These are phyloP conservation scores for Furcula furcula DNA, from an alignment of 2,888 invertebrate genomes.

Conservation along the genomic window DNA sequence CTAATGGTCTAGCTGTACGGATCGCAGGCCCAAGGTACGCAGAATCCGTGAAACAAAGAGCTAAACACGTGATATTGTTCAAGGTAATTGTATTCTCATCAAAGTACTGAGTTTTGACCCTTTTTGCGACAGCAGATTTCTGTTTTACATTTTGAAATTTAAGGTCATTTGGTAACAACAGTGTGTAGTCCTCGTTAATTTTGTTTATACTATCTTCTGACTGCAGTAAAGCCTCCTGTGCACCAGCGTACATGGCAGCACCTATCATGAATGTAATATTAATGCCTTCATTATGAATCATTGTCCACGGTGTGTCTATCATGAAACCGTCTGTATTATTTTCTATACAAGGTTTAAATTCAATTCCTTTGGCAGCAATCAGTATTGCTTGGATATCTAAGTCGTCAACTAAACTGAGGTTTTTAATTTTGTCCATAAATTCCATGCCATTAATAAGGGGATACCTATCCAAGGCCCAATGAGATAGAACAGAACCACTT, in stretches of 20 bases:
- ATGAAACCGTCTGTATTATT: conserved; percentile 39
- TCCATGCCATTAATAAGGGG: conserved; percentile 40
- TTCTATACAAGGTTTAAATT: conserved; percentile 56
- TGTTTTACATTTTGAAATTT: conserved; percentile 33
- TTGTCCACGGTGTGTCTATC: conserved; percentile 46
- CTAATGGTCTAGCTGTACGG: conserved; percentile 48
- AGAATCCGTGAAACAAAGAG: conserved; percentile 53
- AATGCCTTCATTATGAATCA: conserved; percentile 34
- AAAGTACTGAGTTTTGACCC: conserved; percentile 52
- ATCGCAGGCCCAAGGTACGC: conserved; percentile 53
- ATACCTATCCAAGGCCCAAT: conserved; percentile 58
- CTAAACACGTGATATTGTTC: conserved; percentile 32
- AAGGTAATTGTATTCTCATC: conserved; percentile 33
- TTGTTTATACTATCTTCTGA: conserved; percentile 32
- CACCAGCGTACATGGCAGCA: conserved; percentile 53
- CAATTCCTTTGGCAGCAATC: conserved; percentile 31
- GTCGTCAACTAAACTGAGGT: conserved; percentile 20
- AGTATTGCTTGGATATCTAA: conserved; percentile 32
- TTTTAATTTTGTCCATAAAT: conserved; percentile 54
- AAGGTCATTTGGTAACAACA: conserved; percentile 54
- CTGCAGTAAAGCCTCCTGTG: conserved; percentile 43
- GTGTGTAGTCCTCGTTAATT: conserved; percentile 39
- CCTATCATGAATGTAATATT: conserved; percentile 54
- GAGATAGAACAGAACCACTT: conserved; percentile 59
- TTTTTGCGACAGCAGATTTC: conserved; percentile 26